Evolutionary conservation across 2,888 invertebrate species (phyloP).

Genomic region (Melieria omissa): DNA sequence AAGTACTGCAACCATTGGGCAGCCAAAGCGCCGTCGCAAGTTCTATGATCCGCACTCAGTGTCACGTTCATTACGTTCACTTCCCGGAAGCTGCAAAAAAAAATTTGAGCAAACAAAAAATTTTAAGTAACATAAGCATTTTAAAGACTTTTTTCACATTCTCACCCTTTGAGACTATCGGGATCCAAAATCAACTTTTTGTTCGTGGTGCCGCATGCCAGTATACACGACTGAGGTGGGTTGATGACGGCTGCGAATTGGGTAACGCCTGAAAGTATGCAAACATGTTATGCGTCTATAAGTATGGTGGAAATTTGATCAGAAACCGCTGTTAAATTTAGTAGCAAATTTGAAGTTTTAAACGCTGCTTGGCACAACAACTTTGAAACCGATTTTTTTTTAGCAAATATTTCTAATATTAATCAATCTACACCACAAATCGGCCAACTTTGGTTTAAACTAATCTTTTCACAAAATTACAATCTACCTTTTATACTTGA

Average conservation of each 20-base stretch:
- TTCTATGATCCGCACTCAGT: conserved; percentile 95
- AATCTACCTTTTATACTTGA: background rate
- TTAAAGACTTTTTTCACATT: background rate
- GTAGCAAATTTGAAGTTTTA: too few relatives aligned
- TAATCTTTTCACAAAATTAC: background rate
- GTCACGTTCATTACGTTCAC: conserved; percentile 89
- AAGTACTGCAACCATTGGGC: conserved; percentile 95
- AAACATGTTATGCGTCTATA: background rate
- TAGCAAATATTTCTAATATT: too few relatives aligned
- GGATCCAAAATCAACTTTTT: conserved; percentile 80
- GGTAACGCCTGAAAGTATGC: conserved; percentile 73
- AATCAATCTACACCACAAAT: background rate
- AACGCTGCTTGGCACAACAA: too few relatives aligned
- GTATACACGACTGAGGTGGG: conserved; percentile 94
- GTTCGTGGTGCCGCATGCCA: conserved; percentile 88
- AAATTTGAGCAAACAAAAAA: conserved; percentile 8
- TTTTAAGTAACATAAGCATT: too few relatives aligned
- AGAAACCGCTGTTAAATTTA: too few relatives aligned
- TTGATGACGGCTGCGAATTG: conserved; percentile 94
- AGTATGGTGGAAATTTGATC: too few relatives aligned
- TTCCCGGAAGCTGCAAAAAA: conserved; percentile 73
- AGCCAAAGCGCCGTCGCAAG: conserved; percentile 97
- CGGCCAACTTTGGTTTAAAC: background rate
- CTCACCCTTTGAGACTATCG: conserved; percentile 78
- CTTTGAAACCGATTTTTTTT: too few relatives aligned